phyloP scores from a whole-genome alignment of 2,888 invertebrate genomes.

The Petrophora chlorosata region DNA sequence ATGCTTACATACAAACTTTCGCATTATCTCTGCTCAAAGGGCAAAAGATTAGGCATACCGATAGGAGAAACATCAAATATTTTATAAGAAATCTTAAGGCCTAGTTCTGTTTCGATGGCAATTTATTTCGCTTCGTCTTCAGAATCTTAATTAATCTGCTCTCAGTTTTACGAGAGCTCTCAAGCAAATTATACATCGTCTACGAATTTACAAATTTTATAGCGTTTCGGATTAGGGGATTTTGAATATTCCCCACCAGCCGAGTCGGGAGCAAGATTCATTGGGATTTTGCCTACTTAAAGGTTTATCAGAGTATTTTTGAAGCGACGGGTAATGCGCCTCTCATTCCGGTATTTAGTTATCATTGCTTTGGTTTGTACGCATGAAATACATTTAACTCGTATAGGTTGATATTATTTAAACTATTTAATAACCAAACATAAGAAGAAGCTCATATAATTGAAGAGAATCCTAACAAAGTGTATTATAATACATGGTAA shows the following conservation, averaged over 20 bases:
- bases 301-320: slow-evolving; percentile 23
- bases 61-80: no score
- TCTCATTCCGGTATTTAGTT: slow-evolving; percentile 7
- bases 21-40: no score
- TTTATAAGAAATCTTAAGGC: no score
- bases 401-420: no score
- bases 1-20: no score
- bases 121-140: slow-evolving; percentile 23
- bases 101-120: slow-evolving; percentile 14
- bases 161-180: slow-evolving; percentile 39
- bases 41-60: no score
- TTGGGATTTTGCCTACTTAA: slow-evolving; percentile 31
- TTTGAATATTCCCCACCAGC: slow-evolving; percentile 37
- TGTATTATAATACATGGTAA: no score
- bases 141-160: slow-evolving; percentile 45
- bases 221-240: slow-evolving; percentile 42
- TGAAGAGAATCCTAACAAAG: no score
- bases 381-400: neutral
- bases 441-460: no score
- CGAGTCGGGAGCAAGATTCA: slow-evolving; percentile 31
- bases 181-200: slow-evolving; percentile 39
- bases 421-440: no score
- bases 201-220: slow-evolving; percentile 40
- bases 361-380: slow-evolving; percentile 8
- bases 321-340: slow-evolving; percentile 9